phyloP scores from a whole-genome alignment of 2,888 invertebrate genomes.

The Luperina nickerlii region DNA sequence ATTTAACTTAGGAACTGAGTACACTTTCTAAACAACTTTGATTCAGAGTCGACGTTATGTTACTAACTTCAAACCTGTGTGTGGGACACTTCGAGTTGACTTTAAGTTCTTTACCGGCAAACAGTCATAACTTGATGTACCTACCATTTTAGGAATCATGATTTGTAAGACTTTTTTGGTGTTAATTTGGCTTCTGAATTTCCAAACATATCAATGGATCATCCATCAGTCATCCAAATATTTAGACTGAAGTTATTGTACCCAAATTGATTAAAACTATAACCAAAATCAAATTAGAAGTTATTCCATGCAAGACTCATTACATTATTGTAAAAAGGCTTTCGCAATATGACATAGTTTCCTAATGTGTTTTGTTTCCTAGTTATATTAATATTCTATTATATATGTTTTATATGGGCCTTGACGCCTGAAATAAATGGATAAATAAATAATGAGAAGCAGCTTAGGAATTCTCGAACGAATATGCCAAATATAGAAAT shows the following conservation, averaged over 20 bases:
- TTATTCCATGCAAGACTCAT: not conserved
- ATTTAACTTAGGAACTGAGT: constrained; percentile 49
- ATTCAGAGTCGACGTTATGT: constrained; percentile 50
- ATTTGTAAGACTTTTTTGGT: not conserved
- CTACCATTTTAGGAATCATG: not conserved
- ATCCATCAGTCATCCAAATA: not conserved
- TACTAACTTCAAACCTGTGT: constrained; percentile 47
- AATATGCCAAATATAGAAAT: not conserved
- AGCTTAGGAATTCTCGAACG: not conserved
- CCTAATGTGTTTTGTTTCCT: too few relatives aligned
- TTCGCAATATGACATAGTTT: not conserved
- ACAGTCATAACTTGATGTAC: constrained; percentile 14
- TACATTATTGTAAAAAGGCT: not conserved
- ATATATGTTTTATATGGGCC: too few relatives aligned
- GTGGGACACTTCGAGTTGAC: constrained; percentile 36
- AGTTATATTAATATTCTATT: too few relatives aligned
- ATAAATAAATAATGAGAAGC: too few relatives aligned
- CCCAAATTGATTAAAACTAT: not conserved
- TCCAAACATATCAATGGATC: not conserved
- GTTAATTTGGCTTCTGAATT: not conserved
- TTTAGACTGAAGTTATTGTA: not conserved
- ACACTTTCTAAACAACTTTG: constrained; percentile 63
- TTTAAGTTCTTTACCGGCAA: constrained; percentile 16
- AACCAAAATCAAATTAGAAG: constrained; percentile 6
- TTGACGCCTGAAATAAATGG: too few relatives aligned